These are phyloP conservation scores for Pelochelys cantorii DNA, from an alignment of 2,797 vertebrate species.

Conservation along the genomic window DNA sequence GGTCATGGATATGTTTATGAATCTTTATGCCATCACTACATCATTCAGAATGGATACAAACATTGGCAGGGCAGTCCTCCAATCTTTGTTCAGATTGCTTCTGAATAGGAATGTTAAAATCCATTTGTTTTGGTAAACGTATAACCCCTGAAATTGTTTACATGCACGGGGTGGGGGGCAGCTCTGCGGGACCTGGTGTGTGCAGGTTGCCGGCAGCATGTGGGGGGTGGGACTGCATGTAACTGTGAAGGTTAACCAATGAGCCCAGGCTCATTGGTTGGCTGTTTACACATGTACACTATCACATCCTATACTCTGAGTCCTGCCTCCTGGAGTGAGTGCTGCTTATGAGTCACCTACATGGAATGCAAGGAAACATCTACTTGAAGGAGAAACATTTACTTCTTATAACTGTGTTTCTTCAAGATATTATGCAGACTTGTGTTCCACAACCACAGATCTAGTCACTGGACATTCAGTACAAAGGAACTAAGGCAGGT, in stretches of 20 bases:
- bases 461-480: neutral
- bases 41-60: neutral
- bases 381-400: neutral
- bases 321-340: neutral
- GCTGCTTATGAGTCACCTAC: neutral
- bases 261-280: too few relatives aligned
- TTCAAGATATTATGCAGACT: neutral
- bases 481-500: neutral
- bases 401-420: neutral
- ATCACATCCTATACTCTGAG: too few relatives aligned
- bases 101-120: too few relatives aligned
- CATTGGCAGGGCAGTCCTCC: neutral
- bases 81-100: neutral
- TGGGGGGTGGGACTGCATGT: too few relatives aligned
- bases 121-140: too few relatives aligned
- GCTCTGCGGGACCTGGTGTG: too few relatives aligned
- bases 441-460: neutral
- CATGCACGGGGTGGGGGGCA: too few relatives aligned
- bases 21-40: neutral
- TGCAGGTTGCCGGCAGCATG: too few relatives aligned
- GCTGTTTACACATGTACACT: too few relatives aligned
- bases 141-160: too few relatives aligned
- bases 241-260: too few relatives aligned
- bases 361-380: neutral
- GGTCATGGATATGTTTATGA: neutral